Base-by-base conservation (phyloP, 2,888 invertebrate genomes). In the Drosophila longiperda region DNA sequence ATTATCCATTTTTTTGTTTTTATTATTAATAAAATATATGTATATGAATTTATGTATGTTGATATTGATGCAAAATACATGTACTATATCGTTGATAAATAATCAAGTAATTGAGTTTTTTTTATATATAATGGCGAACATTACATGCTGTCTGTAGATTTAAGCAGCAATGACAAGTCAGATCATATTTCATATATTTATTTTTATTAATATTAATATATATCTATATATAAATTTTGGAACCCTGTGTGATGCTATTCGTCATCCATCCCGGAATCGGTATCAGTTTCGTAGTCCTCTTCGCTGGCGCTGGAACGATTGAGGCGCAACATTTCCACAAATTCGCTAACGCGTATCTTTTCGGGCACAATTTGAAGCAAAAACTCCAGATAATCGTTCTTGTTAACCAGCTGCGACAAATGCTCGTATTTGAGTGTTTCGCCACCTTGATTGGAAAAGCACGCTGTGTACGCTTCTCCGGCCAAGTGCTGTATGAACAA, bases 301-400 rank as follows among this genome's bases (percentile, higher is more conserved):
- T 78, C 84, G 29, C 71, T 80, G 54, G 42, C 64, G 49, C 38
- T 76, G 12, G 75, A 73, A 4, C 78, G 78, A 29, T 85, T 78
- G 0, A 79, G 20, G 0, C 78, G 69, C 8, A 92, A 32, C 75
- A 92, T 83, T 34, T 92, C 89, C 50, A 91, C 90, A 58, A 92
- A 93, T 66, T 92, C 90, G 50, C 86, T 88, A 0, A 93, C 91
- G 7, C 91, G 91, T 23, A 93, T 92, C 71, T 93, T 93, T 32
- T 91, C 89, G 17, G 93, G 93, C 17, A 93, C 87, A 20, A 93
- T 92, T 80, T 92, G 92, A 1, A 92, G 66, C 11, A 93, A 70
- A 42, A 93, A 93, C 54, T 92, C 92, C 1, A 93, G 75, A 48
- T 87, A 86, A 33, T 90, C 89, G 38, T 85, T 75, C 11, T 87